Base-by-base conservation (phyloP, 2,113 vertebrate species). In the Sylvicapra grimmia region DNA sequence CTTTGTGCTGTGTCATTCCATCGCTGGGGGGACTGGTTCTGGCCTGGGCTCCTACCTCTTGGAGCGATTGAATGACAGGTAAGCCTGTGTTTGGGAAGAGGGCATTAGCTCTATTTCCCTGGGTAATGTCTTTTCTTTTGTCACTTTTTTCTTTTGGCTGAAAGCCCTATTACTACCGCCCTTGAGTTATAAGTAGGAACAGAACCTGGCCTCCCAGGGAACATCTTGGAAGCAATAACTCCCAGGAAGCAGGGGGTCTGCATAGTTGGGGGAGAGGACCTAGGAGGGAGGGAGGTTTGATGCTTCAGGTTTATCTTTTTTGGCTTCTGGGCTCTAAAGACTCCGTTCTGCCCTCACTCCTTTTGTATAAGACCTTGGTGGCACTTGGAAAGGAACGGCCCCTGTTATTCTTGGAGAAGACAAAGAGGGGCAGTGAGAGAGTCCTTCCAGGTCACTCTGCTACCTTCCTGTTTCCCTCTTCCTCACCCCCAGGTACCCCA, bases 41-140 rank as follows among this genome's bases (percentile, higher is more conserved):
- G 99, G 99, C 53, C 98, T 99, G 96, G 99, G 99, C 75, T 99
- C 99, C 0, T 99, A 99, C 89, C 99, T 99, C n/a, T 98, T 99
- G 96, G 99, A 99, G 97, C 99, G 99, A n/a, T 98, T 99, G 96
- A 99, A 99, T 95, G 99, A 99, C 99, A 99, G 99, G 99, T 99
- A 94, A 97, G 98, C 44, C 1, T 87, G n/a, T 87, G n/a, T 63
- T 54, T 54, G 84, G 58, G 31, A 68, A 84, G 51, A 87, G 23
- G 63, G 25, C n/a, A 23, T 72, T 92, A 87, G 59, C 54, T 31
- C 83, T 40, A 33, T 16, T 53, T 85, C 58, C 31, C 36, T 80
- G 21, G 31, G 2, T 58, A 51, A 56, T 61, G 12, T 27, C 75
- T 54, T n/a, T 59, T 27, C 31, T 77, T 93, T 79, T 36, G 14